Evolutionary conservation across 2,113 vertebrate genomes (phyloP).

Genomic region (Atrichornis clamosus): DNA sequence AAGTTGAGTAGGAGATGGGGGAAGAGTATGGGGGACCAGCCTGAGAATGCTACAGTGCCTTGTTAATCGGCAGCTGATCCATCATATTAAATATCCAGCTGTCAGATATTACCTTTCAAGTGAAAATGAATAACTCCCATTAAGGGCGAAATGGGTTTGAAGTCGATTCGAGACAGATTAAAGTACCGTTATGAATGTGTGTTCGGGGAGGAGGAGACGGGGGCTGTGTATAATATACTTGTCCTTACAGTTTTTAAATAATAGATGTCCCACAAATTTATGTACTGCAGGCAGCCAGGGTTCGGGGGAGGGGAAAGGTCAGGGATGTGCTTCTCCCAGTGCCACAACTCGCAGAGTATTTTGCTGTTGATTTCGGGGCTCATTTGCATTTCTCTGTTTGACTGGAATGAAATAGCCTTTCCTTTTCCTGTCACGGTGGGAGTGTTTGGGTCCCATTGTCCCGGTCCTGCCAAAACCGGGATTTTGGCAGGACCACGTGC

Average conservation of each 20-base stretch:
- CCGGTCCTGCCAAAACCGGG: rapidly evolving
- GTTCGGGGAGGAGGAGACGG: constrained; percentile 64
- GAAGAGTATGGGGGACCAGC: constrained; percentile 50
- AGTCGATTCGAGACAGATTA: constrained; percentile 83
- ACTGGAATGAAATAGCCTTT: neutral
- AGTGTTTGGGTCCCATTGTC: neutral
- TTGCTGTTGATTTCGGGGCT: neutral
- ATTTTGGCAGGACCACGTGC: neutral
- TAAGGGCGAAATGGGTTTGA: constrained; percentile 81
- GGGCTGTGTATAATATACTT: constrained; percentile 72
- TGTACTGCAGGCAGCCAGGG: constrained; percentile 66
- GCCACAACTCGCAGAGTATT: constrained; percentile 44
- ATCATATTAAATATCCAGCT: constrained; percentile 81
- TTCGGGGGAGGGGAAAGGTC: constrained; percentile 68
- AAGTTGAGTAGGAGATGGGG: constrained; percentile 29
- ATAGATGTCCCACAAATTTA: constrained; percentile 76
- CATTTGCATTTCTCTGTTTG: neutral
- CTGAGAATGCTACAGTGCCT: constrained; percentile 69
- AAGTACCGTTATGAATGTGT: constrained; percentile 81
- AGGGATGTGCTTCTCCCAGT: constrained; percentile 52
- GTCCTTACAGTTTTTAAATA: constrained; percentile 80
- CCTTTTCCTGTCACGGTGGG: neutral
- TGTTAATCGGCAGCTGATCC: constrained; percentile 77
- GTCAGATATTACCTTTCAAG: constrained; percentile 83
- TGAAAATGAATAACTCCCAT: constrained; percentile 85